Evolutionary conservation across 2,888 invertebrate genomes (phyloP).

Genomic region (Nomada fabriciana): DNA sequence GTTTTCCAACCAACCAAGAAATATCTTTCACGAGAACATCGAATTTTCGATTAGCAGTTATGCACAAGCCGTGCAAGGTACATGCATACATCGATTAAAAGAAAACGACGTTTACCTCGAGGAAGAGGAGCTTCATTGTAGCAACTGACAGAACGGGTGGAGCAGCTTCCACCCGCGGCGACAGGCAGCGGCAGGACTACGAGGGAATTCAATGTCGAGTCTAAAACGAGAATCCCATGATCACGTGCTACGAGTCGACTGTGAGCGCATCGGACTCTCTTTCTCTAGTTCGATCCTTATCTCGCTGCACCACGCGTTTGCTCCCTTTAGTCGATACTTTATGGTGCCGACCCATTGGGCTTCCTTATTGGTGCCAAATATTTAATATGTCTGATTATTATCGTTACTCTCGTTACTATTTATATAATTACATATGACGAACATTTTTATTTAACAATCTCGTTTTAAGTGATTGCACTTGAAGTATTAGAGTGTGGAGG

Average conservation of each 20-base stretch:
- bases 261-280: slow-evolving; percentile 50
- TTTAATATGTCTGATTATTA: not conserved
- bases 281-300: slow-evolving; percentile 30
- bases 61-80: not conserved
- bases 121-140: slow-evolving; percentile 54
- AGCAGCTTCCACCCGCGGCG: slow-evolving; percentile 42
- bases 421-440: not conserved
- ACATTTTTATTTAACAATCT: not conserved
- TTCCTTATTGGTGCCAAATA: not conserved
- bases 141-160: slow-evolving; percentile 18
- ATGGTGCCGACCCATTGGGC: slow-evolving; percentile 34
- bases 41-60: not conserved
- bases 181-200: slow-evolving; percentile 53
- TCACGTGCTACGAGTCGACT: slow-evolving; percentile 68
- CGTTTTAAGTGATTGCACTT: not conserved
- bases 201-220: slow-evolving; percentile 60
- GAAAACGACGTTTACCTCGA: slow-evolving; percentile 60
- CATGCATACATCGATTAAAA: slow-evolving; percentile 3
- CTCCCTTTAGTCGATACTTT: slow-evolving; percentile 24
- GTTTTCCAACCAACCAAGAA: not conserved
- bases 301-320: not conserved
- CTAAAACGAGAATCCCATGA: slow-evolving; percentile 67
- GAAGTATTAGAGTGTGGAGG: too few relatives aligned
- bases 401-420: not conserved
- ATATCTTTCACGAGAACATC: not conserved